Evolutionary conservation across 2,888 invertebrate species (phyloP), one percentile per base, ranked within the genome.

Genomic region (Eupeodes latifasciatus): DNA sequence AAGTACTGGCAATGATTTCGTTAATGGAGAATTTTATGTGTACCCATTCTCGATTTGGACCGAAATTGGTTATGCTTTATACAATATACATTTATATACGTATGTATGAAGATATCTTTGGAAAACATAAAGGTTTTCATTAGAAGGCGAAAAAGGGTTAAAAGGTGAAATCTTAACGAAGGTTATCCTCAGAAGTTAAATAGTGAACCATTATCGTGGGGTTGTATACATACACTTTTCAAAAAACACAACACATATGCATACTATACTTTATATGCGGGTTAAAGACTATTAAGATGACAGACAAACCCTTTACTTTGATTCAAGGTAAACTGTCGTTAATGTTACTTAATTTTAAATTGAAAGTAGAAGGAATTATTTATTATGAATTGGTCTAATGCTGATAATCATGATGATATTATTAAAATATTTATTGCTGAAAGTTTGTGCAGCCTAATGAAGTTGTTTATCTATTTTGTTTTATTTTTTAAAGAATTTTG

Each of bases 121-220:
- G 74, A 81, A 88, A 78, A 67, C 81, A 77, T 85, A 84, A 81
- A 84, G 74, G 85, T 88, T 81, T 88, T 85, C 88, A 88, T 85
- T 88, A 88, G 85, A 77, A 78, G 67, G 67, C 34, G 81, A 78
- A 88, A 84, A 85, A 88, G 88, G 88, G 85, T 88, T 88, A 78
- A 81, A 88, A 85, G 88, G 85, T 81, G 88, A 88, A 88, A 85
- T 88, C 85, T 85, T 88, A 85, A 85, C 81, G 85, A 88, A 88
- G 88, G 88, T 88, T 88, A 88, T 85, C 81, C 81, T 67, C 74
- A 85, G 49, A 81, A 88, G 88, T 88, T 88, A 88, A 88, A 88
- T 81, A 81, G 88, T 85, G 74, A 81, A 78, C 85, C 81, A 88
- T 88, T 88, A 81, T 78, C 81, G 81, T 81, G 81, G 81, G 78